Evolutionary conservation across 92 coral and sea anemone genomes (phyloP).

Genomic region (Bergia sp.): DNA sequence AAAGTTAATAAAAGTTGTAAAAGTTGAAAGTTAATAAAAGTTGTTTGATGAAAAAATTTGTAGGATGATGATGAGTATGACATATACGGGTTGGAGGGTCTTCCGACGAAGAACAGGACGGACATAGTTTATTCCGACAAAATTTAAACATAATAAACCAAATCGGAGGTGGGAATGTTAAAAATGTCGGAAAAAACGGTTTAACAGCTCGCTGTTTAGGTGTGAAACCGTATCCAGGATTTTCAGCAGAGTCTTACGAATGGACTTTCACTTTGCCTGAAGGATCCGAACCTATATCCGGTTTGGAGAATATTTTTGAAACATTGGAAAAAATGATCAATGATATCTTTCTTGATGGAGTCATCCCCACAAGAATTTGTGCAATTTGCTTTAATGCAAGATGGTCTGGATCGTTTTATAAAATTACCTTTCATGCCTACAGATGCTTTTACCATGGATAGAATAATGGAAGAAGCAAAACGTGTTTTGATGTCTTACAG

Average conservation of each 20-base stretch:
- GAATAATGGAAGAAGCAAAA: too few relatives aligned
- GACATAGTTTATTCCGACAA: too few relatives aligned
- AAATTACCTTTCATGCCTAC: too few relatives aligned
- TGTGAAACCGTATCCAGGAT: background rate
- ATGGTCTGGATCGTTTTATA: too few relatives aligned
- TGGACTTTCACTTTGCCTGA: conserved; percentile 1
- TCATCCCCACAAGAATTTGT: too few relatives aligned
- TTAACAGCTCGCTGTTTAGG: background rate
- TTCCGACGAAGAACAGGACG: too few relatives aligned
- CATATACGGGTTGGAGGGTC: background rate
- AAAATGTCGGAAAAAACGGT: background rate
- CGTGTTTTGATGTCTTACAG: background rate
- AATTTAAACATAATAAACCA: too few relatives aligned
- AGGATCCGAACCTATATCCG: background rate
- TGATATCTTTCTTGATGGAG: background rate
- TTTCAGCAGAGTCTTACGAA: background rate
- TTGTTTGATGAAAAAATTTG: background rate
- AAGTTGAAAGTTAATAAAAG: background rate
- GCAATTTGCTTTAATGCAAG: background rate
- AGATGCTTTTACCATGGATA: too few relatives aligned
- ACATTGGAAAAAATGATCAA: background rate
- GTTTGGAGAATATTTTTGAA: background rate
- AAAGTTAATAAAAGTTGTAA: background rate
- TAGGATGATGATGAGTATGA: background rate
- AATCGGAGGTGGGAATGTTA: too few relatives aligned